These are phyloP conservation scores for Ariolimax columbianus DNA, from an alignment of 2,888 invertebrate species.

Conservation along the genomic window DNA sequence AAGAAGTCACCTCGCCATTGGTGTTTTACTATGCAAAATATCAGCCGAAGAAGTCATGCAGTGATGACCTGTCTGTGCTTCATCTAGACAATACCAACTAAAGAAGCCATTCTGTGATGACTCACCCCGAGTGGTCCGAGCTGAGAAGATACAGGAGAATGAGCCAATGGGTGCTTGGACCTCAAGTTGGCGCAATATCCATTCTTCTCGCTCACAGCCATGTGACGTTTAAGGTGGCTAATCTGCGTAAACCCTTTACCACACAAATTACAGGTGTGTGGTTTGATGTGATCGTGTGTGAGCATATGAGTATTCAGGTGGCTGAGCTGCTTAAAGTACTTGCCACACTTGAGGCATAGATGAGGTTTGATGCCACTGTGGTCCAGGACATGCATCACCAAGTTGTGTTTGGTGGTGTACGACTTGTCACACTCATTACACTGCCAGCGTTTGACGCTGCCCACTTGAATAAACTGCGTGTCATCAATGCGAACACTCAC, in stretches of 20 bases:
- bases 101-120: slow-evolving; percentile 33
- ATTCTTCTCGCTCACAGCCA: slow-evolving; percentile 63
- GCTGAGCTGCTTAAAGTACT: slow-evolving; percentile 78
- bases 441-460: slow-evolving; percentile 76
- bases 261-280: slow-evolving; percentile 75
- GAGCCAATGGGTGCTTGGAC: slow-evolving; percentile 45
- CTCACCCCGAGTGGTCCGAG: slow-evolving; percentile 36
- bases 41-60: slow-evolving; percentile 7
- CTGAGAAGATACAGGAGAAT: slow-evolving; percentile 43
- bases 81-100: slow-evolving; percentile 9
- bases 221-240: slow-evolving; percentile 77
- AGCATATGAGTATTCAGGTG: slow-evolving; percentile 78
- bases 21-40: neutral
- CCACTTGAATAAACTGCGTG: slow-evolving; percentile 71
- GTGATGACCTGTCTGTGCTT: neutral
- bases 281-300: slow-evolving; percentile 76
- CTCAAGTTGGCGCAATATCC: slow-evolving; percentile 67
- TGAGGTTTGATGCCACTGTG: slow-evolving; percentile 78
- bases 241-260: slow-evolving; percentile 77
- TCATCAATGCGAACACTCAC: slow-evolving; percentile 75
- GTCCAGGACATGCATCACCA: slow-evolving; percentile 77
- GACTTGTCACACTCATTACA: slow-evolving; percentile 76
- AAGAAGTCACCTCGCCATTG: neutral
- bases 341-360: slow-evolving; percentile 77
- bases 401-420: slow-evolving; percentile 78